Evolutionary conservation across 2,113 vertebrate genomes (phyloP), one percentile per base, ranked within the genome.

Genomic region (Rhizomys pruinosus): DNA sequence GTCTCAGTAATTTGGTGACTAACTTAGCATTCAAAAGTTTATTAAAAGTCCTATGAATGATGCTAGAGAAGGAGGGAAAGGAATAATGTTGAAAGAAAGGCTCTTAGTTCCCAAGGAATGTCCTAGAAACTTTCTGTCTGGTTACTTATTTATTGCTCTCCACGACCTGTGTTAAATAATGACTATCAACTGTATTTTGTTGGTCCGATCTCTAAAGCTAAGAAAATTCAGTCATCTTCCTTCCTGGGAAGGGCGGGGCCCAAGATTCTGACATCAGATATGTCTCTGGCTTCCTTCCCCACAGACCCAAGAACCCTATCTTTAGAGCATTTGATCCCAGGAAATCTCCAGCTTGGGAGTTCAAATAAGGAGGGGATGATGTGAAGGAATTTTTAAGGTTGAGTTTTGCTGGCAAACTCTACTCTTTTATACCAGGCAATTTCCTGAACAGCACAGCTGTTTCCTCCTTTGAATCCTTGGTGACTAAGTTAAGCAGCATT

Each of bases 401-500:
- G 47, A 29, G 71, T 92, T 93, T 96, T 69, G 37, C 90, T 37
- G 61, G 88, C 81, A 85, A 87, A 91, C 90, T 69, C 47, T 6
- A 42, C n/a, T 92, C 73, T 94, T 96, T 90, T 86, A 96, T 87
- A 95, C 71, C 66, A 71, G 72, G 93, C 81, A 86, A 80, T 91
- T 94, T 96, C 89, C 80, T 95, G 84, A 92, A 86, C n/a, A 85
- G 94, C 69, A 42, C 80, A 92, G 87, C 89, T 91, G 91, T 94
- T 94, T 96, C 94, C 93, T 87, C 84, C 37, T 80, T 59, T 80
- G 84, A 93, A 88, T 91, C 63, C 89, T 95, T 63, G 16, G 79
- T 80, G 91, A 89, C 71, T 91, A 84, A 92, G 63, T 96, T 84
- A 96, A 89, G 76, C 91, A 91, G 91, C 84, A 94, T 90, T 96